A percentile compares a stretch with the other conserved stretches of the same genome.
These are phyloP conservation scores for Hippoglossus hippoglossus DNA, from an alignment of 2,797 vertebrate species.

Conservation along the genomic window DNA sequence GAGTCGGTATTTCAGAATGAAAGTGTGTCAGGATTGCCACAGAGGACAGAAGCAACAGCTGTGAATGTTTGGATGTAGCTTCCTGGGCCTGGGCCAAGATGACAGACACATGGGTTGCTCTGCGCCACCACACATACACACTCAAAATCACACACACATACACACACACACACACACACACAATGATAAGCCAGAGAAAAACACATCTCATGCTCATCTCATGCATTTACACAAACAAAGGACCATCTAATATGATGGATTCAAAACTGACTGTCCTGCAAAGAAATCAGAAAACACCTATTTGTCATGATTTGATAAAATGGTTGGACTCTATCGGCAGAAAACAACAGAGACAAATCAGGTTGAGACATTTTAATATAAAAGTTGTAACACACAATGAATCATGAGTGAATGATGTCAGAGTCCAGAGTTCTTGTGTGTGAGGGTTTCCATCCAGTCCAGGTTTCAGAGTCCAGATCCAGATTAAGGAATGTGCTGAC, in stretches of 20 bases:
- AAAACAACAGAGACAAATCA: too few species aligned
- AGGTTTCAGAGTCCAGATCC: too few species aligned
- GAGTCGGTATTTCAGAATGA: conserved; percentile 58
- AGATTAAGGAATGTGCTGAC: too few species aligned
- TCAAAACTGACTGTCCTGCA: neutral
- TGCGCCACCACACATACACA: conserved; percentile 16
- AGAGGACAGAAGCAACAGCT: conserved; percentile 71
- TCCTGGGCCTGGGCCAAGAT: conserved; percentile 71
- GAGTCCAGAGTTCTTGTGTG: too few species aligned
- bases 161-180: conserved; percentile 16
- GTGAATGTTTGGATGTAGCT: conserved; percentile 76
- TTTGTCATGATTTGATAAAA: too few species aligned
- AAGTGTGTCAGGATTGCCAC: conserved; percentile 67
- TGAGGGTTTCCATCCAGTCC: too few species aligned
- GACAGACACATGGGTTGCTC: conserved; percentile 70
- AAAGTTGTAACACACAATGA: too few species aligned
- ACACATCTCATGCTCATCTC: neutral
- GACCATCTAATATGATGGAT: neutral
- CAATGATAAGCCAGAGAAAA: neutral
- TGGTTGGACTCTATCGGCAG: too few species aligned
- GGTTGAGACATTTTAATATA: too few species aligned
- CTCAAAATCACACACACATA: conserved; percentile 1
- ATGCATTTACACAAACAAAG: neutral
- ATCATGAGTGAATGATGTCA: too few species aligned
- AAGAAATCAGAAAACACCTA: too few species aligned